Conservation (phyloP, 2,888 invertebrate species). For the Lycocerus yunnanus region DNA sequence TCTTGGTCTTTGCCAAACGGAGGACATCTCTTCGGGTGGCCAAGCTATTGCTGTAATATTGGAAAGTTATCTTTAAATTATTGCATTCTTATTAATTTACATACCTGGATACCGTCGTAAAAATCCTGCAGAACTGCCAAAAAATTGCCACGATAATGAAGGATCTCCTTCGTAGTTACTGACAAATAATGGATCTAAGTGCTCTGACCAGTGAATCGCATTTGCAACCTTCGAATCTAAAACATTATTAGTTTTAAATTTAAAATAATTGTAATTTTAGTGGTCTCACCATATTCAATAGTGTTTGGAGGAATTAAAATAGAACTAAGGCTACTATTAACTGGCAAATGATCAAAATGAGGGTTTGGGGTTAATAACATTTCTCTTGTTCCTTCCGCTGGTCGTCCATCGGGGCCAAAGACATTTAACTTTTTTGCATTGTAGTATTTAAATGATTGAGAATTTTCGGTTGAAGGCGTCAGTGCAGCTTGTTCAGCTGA, state of each 20-base stretch:
- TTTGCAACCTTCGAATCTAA: conserved; percentile 81
- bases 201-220: conserved; percentile 94
- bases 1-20: conserved; percentile 67
- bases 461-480: conserved; percentile 61
- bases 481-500: conserved; percentile 87
- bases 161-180: conserved; percentile 91
- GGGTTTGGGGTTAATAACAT: conserved; percentile 75
- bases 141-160: conserved; percentile 97
- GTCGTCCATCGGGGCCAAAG: conserved; percentile 75
- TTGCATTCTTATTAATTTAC: neutral
- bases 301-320: conserved; percentile 86
- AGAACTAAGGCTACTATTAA: conserved; percentile 83
- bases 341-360: conserved; percentile 85
- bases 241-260: conserved; percentile 24
- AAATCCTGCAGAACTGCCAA: conserved; percentile 95
- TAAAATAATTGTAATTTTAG: neutral
- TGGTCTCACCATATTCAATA: conserved; percentile 66
- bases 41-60: conserved; percentile 71
- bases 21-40: conserved; percentile 73
- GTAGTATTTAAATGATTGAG: conserved; percentile 65
- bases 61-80: neutral
- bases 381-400: conserved; percentile 71
- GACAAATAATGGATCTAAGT: conserved; percentile 85
- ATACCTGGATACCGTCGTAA: conserved; percentile 94
- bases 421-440: conserved; percentile 83